Conservation (phyloP, 2,113 vertebrate genomes). For the Dolichallabes microphthalmus region DNA sequence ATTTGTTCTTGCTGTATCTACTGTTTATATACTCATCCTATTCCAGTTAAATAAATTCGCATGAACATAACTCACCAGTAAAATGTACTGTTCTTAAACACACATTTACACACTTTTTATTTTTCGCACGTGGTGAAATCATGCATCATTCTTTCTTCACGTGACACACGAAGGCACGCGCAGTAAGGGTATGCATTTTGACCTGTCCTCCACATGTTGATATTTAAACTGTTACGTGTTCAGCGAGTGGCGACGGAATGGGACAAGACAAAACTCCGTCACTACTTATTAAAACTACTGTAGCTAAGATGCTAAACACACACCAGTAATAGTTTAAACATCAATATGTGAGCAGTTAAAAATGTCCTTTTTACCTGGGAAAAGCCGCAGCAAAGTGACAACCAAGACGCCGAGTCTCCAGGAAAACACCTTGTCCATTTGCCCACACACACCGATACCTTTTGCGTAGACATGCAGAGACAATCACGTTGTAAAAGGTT, state of each 20-base stretch:
- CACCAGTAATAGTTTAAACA: too few species aligned
- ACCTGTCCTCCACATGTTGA: too few species aligned
- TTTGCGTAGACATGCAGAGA: slow-evolving; percentile 34
- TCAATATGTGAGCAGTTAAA: too few species aligned
- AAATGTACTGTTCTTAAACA: background rate
- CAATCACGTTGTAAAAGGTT: background rate
- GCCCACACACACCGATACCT: slow-evolving; percentile 63
- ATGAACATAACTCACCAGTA: background rate
- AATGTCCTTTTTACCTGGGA: slow-evolving; percentile 62
- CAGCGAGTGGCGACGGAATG: too few species aligned
- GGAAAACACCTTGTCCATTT: slow-evolving; percentile 63
- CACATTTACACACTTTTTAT: background rate
- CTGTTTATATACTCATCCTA: too few species aligned
- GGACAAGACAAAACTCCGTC: too few species aligned
- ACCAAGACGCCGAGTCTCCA: slow-evolving; percentile 60
- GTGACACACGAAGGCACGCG: too few species aligned
- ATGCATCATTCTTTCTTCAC: too few species aligned
- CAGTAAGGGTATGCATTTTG: too few species aligned
- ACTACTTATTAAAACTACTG: too few species aligned
- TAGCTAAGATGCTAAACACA: too few species aligned
- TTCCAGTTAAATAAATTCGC: background rate
- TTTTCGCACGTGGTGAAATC: background rate
- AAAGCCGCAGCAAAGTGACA: slow-evolving; percentile 63
- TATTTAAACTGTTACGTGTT: too few species aligned
- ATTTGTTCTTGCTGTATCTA: background rate